Percentiles rank a stretch among this genome's conserved stretches.
phyloP scores from a whole-genome alignment of 2,797 vertebrate genomes.

The Phalloptychus januarius region DNA sequence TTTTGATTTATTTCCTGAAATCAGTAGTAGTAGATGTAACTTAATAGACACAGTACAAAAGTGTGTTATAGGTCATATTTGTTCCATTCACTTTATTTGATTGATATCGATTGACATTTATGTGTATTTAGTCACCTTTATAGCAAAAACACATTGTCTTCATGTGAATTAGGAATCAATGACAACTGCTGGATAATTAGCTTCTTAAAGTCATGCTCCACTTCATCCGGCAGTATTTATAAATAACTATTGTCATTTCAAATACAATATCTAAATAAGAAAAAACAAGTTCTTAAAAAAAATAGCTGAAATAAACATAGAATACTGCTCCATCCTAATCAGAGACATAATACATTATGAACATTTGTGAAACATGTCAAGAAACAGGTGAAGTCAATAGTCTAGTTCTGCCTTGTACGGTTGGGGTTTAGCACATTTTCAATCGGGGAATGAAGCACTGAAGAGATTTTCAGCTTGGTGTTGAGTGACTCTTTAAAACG shows the following conservation, averaged over 20 bases:
- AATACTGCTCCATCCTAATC: not conserved
- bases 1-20: not conserved
- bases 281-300: not conserved
- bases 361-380: not conserved
- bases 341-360: not conserved
- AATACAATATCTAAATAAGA: not conserved
- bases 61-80: not conserved
- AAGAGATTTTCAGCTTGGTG: conserved; percentile 9
- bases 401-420: conserved; percentile 1
- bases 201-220: too few species aligned
- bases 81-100: not conserved
- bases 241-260: not conserved
- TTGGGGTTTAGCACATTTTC: conserved; percentile 3
- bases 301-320: not conserved
- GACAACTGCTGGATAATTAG: too few species aligned
- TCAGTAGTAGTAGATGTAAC: not conserved
- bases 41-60: not conserved
- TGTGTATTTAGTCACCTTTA: too few species aligned
- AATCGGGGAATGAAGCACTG: conserved; percentile 1
- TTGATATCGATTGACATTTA: too few species aligned
- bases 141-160: too few species aligned
- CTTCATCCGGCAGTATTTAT: not conserved
- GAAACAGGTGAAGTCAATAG: conserved; percentile 1
- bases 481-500: conserved; percentile 21
- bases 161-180: too few species aligned